phyloP scores from a whole-genome alignment of 2,797 vertebrate genomes.

The Sebastes nivosus region DNA sequence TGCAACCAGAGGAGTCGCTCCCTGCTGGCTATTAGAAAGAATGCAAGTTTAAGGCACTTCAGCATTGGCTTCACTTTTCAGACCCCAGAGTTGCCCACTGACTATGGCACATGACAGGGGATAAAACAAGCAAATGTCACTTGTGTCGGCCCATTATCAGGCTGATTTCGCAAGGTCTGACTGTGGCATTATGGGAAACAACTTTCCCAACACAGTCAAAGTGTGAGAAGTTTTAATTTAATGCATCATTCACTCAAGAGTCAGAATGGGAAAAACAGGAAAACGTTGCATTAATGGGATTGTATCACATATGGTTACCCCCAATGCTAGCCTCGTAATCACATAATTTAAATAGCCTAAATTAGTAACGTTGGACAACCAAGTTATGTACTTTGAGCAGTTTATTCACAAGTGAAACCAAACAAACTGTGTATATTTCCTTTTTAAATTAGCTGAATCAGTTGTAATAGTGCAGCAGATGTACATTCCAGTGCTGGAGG shows the following conservation, averaged over 20 bases:
- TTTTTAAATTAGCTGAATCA: not conserved
- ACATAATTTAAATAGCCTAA: not conserved
- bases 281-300: not conserved
- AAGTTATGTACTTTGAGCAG: not conserved
- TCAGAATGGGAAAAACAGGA: not conserved
- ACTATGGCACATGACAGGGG: not conserved
- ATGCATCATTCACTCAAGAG: not conserved
- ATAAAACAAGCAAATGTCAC: not conserved
- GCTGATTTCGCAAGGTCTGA: not conserved
- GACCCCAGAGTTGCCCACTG: too few relatives aligned
- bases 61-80: too few relatives aligned
- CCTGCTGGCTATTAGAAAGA: too few relatives aligned
- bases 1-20: too few relatives aligned
- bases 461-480: not conserved
- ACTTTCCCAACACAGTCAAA: not conserved
- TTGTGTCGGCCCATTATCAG: not conserved
- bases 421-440: not conserved
- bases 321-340: accelerated
- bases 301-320: not conserved
- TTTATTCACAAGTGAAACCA: not conserved
- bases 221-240: not conserved
- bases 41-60: too few relatives aligned
- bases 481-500: not conserved
- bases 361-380: not conserved
- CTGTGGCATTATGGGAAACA: not conserved